phyloP scores from a whole-genome alignment of 2,797 vertebrate genomes.

The Poliocrania exsul region DNA sequence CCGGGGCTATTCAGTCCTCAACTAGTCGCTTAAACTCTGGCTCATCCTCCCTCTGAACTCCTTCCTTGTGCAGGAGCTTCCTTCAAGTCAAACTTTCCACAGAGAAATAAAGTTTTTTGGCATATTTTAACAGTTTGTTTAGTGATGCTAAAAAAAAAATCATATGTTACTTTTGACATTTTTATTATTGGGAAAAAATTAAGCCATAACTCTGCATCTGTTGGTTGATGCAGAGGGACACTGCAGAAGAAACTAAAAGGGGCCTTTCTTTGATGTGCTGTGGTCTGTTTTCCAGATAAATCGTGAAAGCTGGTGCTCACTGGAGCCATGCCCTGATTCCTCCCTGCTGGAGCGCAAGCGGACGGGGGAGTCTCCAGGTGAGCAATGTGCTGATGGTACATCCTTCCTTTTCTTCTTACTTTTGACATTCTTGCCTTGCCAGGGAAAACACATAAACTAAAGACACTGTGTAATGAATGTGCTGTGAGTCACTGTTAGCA shows the following conservation, averaged over 20 bases:
- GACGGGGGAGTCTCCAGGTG: conserved; percentile 64
- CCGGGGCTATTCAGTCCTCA: neutral
- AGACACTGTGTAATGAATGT: neutral
- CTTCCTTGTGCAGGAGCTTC: neutral
- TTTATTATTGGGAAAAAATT: neutral
- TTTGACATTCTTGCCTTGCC: neutral
- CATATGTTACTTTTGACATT: neutral
- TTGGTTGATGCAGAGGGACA: neutral
- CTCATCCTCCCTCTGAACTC: conserved; percentile 12
- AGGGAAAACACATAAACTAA: neutral
- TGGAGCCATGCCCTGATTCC: conserved; percentile 72
- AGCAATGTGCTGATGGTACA: neutral
- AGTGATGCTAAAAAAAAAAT: neutral
- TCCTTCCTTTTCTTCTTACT: neutral
- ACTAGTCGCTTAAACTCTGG: neutral
- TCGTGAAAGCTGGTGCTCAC: conserved; percentile 82
- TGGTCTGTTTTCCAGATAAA: conserved; percentile 85
- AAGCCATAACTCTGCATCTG: neutral
- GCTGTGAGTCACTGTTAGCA: neutral
- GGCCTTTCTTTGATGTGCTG: neutral
- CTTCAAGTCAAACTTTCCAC: conserved; percentile 19
- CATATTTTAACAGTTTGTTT: neutral
- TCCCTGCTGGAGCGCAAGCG: conserved; percentile 67
- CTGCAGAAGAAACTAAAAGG: neutral
- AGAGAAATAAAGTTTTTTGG: neutral